A percentile compares a stretch with the other conserved stretches of the same genome.
Evolutionary conservation across 2,888 invertebrate genomes (phyloP).

Genomic region (Meganola albula): DNA sequence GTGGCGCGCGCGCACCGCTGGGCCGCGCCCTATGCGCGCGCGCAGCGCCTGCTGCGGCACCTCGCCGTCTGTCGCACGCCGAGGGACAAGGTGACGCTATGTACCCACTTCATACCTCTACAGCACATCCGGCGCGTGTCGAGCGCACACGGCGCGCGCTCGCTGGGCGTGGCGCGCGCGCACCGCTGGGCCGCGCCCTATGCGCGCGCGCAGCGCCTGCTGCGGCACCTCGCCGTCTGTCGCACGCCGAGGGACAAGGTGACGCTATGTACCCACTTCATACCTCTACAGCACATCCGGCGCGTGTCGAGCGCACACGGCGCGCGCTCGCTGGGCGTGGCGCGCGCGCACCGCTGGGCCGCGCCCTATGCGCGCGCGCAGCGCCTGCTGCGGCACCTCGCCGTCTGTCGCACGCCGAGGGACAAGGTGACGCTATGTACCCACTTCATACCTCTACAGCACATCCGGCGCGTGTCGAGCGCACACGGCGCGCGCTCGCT

Average conservation of each 20-base stretch:
- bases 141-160: no score
- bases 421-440: slow-evolving; percentile 73
- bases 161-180: slow-evolving; percentile 74
- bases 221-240: slow-evolving; percentile 92
- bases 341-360: slow-evolving; percentile 83
- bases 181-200: slow-evolving; percentile 93
- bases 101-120: neutral
- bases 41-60: slow-evolving; percentile 91
- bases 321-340: slow-evolving; percentile 73
- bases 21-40: slow-evolving; percentile 97
- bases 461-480: neutral
- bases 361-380: slow-evolving; percentile 98
- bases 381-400: slow-evolving; percentile 90
- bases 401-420: slow-evolving; percentile 92
- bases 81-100: slow-evolving; percentile 75
- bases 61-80: slow-evolving; percentile 95
- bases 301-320: slow-evolving; percentile 15
- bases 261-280: no score
- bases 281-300: no score
- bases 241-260: slow-evolving; percentile 87
- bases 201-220: slow-evolving; percentile 94
- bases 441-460: no score
- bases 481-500: slow-evolving; percentile 80
- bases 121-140: no score
- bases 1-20: slow-evolving; percentile 81